These are phyloP conservation scores for Scophthalmus maximus DNA, from an alignment of 2,113 vertebrate genomes.

Conservation along the genomic window DNA sequence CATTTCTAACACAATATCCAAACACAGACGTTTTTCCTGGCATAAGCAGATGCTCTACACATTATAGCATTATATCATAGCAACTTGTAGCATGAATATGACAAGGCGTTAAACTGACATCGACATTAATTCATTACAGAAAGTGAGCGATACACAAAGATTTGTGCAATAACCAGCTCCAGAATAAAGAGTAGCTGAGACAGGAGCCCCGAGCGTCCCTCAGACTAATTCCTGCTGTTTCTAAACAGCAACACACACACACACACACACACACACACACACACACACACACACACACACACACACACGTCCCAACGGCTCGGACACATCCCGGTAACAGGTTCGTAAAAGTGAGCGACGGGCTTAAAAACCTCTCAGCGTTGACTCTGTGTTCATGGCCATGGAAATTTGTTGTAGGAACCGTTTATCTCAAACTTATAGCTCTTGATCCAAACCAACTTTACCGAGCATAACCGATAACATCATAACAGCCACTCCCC, in stretches of 20 bases:
- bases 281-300: not conserved
- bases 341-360: not conserved
- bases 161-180: not conserved
- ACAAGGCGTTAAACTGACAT: not conserved
- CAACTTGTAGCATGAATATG: not conserved
- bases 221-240: conserved; percentile 20
- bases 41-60: not conserved
- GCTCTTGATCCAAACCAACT: conserved; percentile 5
- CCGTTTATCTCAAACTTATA: conserved; percentile 7
- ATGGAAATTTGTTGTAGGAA: conserved; percentile 13
- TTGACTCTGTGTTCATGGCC: not conserved
- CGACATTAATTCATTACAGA: conserved; percentile 2
- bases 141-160: not conserved
- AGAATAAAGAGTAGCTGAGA: not conserved
- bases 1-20: not conserved
- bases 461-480: conserved; percentile 27
- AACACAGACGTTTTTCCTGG: not conserved
- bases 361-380: not conserved
- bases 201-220: conserved; percentile 1
- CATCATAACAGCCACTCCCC: conserved; percentile 26
- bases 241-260: not conserved
- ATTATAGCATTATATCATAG: not conserved
- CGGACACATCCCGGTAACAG: not conserved
- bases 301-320: not conserved
- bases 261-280: not conserved